Evolutionary conservation across 2,797 vertebrate species (phyloP), one percentile per base, ranked within the genome.

Genomic region (Tapirus indicus): DNA sequence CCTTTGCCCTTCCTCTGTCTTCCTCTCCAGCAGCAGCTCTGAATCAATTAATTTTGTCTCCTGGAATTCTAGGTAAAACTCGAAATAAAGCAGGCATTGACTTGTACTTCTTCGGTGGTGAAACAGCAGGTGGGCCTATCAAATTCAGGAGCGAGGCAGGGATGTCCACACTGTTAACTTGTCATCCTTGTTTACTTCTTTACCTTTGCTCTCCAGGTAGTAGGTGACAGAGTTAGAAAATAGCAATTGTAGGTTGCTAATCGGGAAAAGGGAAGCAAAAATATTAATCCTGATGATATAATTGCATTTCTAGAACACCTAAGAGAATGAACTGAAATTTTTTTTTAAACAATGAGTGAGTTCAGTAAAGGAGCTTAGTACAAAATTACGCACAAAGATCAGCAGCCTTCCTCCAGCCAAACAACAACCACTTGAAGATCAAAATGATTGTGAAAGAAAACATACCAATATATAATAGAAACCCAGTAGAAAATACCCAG

Each of bases 281-380:
- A 47, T 62, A 49, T n/a, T 58, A 60, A 25, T 49, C 5, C 52
- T 23, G 16, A 38, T 74, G 69, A 83, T 25, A 21, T 29, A 90
- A 47, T 62, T 92, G 14, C 47, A 82, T 82, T 97, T 96, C 49
- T 78, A 89, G 21, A 86, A 82, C 10, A 82, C 27, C 8, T 83
- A 23, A 72, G 74, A 69, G 44, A 91, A 78, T 62, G 35, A 91
- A 71, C 38, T 44, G 72, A 74, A 71, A 91, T 56, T 58, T 74
- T 74, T 84, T 56, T 13, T 71, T 60, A 35, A 85, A 69, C 9
- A 71, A 10, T 18, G 11, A 89, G n/a, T 13, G 66, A 95, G 14
- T 78, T 95, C 56, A 64, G 29, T 71, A 27, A 64, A 79, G 71
- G 58, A 56, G 10, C 38, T 94, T 90, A 79, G 27, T 64, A 84